Evolutionary conservation across 2,888 invertebrate species (phyloP).

Genomic region (Heteromurus nitidus): DNA sequence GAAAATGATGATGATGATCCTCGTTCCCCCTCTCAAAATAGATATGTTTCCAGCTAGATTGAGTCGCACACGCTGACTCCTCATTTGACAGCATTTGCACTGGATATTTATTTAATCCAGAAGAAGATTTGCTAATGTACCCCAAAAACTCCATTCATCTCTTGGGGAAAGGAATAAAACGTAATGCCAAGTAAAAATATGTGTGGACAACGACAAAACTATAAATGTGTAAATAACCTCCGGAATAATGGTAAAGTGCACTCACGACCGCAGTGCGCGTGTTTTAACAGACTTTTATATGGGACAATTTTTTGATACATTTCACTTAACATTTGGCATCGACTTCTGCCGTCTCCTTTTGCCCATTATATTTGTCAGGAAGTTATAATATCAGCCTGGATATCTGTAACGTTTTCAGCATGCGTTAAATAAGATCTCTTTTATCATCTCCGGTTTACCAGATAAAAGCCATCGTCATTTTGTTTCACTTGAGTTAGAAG

Average conservation of each 20-base stretch:
- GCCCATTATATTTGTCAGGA: background rate
- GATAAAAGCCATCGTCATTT: constrained; percentile 35
- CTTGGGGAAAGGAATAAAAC: no score
- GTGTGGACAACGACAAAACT: constrained; percentile 38
- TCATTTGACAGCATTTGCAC: background rate
- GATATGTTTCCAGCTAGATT: constrained; percentile 28
- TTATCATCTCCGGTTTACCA: constrained; percentile 24
- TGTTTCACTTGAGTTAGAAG: constrained; percentile 44
- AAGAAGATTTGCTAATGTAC: constrained; percentile 42
- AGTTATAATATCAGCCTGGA: background rate
- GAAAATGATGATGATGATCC: constrained; percentile 11
- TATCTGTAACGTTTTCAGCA: background rate
- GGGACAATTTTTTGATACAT: constrained; percentile 1
- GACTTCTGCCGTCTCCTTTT: background rate
- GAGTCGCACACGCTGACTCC: constrained; percentile 3
- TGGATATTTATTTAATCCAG: constrained; percentile 58
- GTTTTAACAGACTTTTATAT: background rate
- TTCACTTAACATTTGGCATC: background rate
- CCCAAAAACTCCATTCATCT: constrained; percentile 52
- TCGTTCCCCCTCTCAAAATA: constrained; percentile 14
- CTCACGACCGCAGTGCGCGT: constrained; percentile 12
- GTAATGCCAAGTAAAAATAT: constrained; percentile 28
- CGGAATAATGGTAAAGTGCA: constrained; percentile 44
- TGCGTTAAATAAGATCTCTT: constrained; percentile 41
- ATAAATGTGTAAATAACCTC: constrained; percentile 37